A percentile compares a stretch with the other conserved stretches of the same genome.
Conservation (phyloP, 2,113 vertebrate genomes). For the Triplophysa dalaica region DNA sequence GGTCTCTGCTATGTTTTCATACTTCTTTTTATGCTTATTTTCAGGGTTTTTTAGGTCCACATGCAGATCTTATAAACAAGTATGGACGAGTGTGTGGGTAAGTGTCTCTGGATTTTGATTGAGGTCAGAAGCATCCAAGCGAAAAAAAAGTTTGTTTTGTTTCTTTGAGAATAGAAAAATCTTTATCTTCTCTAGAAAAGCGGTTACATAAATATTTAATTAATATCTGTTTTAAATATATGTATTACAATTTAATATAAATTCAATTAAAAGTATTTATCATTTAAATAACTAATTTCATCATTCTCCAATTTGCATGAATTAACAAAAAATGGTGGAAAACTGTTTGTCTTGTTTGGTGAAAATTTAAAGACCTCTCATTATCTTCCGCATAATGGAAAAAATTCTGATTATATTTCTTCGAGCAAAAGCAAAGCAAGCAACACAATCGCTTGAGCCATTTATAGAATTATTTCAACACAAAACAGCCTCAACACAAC, state of each 20-base stretch:
- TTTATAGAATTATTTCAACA: slow-evolving; percentile 34
- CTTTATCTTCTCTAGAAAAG: too few species aligned
- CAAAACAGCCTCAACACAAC: not conserved
- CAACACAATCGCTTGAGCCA: slow-evolving; percentile 5
- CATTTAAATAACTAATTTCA: too few species aligned
- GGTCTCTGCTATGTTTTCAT: not conserved
- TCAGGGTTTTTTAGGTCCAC: slow-evolving; percentile 79
- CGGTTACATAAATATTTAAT: too few species aligned
- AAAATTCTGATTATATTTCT: slow-evolving; percentile 20
- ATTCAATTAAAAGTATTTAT: too few species aligned
- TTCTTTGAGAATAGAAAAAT: not conserved
- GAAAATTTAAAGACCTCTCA: slow-evolving; percentile 26
- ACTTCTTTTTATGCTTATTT: slow-evolving; percentile 43
- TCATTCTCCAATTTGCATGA: too few species aligned
- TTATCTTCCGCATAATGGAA: slow-evolving; percentile 9
- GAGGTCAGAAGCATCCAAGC: not conserved
- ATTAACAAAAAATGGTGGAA: too few species aligned
- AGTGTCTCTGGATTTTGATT: slow-evolving; percentile 1
- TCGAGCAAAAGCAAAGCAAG: not conserved
- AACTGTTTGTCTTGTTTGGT: not conserved
- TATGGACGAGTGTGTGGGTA: slow-evolving; percentile 65
- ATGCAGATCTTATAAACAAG: slow-evolving; percentile 67
- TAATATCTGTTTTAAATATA: too few species aligned
- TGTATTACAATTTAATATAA: too few species aligned
- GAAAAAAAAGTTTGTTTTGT: not conserved